Evolutionary conservation across 2,888 invertebrate species (phyloP), one percentile per base, ranked within the genome.

Genomic region (Synanthedon tipuliformis): DNA sequence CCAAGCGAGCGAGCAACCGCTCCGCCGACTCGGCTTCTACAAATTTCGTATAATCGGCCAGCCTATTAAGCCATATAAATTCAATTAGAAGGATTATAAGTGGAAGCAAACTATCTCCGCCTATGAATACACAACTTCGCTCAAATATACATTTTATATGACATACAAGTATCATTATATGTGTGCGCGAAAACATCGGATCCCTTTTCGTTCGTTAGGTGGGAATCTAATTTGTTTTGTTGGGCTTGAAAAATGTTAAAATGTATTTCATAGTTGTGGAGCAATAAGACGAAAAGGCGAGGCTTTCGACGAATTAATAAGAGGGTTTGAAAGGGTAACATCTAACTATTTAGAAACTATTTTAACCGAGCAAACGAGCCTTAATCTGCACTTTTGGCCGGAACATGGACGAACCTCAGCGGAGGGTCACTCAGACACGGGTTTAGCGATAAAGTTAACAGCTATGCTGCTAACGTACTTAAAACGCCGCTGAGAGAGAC

Each of bases 41-140:
- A 62, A 62, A 65, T 65, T 61, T 65, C 63, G 63, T 71, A 65
- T 73, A 71, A 75, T 73, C 73, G 70, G 70, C 64, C 48, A 12
- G 51, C n/a, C 66, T 67, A 70, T 69, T 72, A 71, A 73, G 66
- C 70, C 71, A 61, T 67, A 66, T 67, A 66, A 73, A 76, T 75
- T 73, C 70, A 73, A 78, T 78, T 75, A 76, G 63, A 59, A 58
- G 61, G 66, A 68, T 68, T 60, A 59, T 54, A 60, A 52, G 57
- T 57, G 55, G 50, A 53, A 54, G 48, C 54, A 53, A 34, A 34
- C 34, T 34, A 34, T 34, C 34, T 34, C 34, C 34, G 34, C 34
- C 34, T 34, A 34, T 34, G 34, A 34, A 34, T 3, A 34, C 34
- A 34, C 7, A 34, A 34, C 34, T 1, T 34, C 34, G 3, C 34